Conservation (phyloP, 2,113 vertebrate genomes). For the Carollia perspicillata region DNA sequence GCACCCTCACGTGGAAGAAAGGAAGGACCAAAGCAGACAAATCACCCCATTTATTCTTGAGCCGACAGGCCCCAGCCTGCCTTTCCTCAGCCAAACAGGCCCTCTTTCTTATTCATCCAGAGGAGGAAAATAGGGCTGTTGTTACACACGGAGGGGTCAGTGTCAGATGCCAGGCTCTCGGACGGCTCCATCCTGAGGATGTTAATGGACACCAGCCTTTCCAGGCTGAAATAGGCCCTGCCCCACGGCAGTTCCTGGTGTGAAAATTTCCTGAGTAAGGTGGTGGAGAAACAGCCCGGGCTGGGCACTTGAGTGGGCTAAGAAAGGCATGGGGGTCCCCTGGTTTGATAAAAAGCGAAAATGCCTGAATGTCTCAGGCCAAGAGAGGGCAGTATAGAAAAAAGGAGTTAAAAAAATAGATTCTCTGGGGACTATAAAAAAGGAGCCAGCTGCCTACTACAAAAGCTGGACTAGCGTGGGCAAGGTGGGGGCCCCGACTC, state of each 20-base stretch:
- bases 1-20: neutral
- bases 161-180: neutral
- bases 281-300: neutral
- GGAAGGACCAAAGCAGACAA: neutral
- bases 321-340: neutral
- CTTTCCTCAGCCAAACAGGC: neutral
- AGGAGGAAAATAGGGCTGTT: neutral
- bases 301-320: neutral
- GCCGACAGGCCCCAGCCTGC: conserved; percentile 12
- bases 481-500: neutral
- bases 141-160: neutral
- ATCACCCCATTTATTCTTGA: conserved; percentile 38
- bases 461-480: neutral
- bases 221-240: neutral
- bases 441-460: neutral
- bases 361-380: neutral
- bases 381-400: neutral
- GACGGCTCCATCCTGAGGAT: neutral
- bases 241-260: neutral
- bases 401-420: conserved; percentile 43
- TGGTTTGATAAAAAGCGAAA: neutral
- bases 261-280: conserved; percentile 33
- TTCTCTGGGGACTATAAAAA: neutral
- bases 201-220: neutral
- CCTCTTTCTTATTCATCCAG: neutral